Conservation (phyloP, 1,140 invertebrate genomes). For the Cydia fagiglandana region DNA sequence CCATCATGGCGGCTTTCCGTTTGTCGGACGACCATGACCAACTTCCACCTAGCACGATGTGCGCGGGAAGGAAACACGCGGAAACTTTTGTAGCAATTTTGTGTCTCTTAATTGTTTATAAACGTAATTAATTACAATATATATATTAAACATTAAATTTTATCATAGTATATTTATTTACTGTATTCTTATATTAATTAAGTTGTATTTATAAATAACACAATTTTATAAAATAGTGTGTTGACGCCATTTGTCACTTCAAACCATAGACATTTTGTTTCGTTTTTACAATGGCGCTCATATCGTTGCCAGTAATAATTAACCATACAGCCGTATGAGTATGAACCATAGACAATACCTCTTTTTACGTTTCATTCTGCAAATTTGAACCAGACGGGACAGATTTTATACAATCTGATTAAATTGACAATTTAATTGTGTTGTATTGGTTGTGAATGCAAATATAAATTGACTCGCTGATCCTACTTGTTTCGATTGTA, state of each 20-base stretch:
- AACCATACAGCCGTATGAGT: neutral
- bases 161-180: neutral
- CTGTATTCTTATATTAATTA: neutral
- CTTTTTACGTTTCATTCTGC: conserved; percentile 39
- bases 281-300: neutral
- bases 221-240: conserved; percentile 27
- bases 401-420: no score
- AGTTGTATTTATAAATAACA: neutral
- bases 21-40: conserved; percentile 83
- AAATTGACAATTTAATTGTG: no score
- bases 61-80: conserved; percentile 82
- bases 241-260: conserved; percentile 14
- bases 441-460: no score
- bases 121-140: conserved; percentile 30
- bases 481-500: no score
- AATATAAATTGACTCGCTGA: no score
- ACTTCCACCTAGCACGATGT: conserved; percentile 82
- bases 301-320: neutral
- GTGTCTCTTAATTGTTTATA: conserved; percentile 43
- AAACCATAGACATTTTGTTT: neutral
- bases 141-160: neutral
- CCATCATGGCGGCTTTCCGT: conserved; percentile 84
- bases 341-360: conserved; percentile 41
- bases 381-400: neutral
- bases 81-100: conserved; percentile 54